Evolutionary conservation across 2,797 vertebrate genomes (phyloP).

Genomic region (Erethizon dorsatum): DNA sequence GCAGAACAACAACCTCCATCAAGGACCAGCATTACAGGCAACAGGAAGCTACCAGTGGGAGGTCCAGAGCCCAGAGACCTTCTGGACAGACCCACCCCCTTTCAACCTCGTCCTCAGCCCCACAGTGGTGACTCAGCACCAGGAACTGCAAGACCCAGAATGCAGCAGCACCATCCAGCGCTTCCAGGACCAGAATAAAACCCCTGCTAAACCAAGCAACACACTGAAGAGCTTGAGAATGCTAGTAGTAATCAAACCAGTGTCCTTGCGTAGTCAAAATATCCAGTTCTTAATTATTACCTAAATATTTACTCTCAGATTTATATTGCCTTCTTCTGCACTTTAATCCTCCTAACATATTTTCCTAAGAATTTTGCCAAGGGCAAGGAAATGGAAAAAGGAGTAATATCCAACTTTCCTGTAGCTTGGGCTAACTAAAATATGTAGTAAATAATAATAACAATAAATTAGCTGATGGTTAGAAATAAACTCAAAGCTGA

Average conservation of each 20-base stretch:
- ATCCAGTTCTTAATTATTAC: slow-evolving; percentile 21
- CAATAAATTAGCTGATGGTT: neutral
- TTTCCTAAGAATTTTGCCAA: neutral
- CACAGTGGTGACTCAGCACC: slow-evolving; percentile 33
- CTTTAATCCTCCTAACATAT: neutral
- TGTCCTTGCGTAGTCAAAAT: neutral
- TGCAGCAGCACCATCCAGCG: neutral
- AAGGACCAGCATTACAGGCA: neutral
- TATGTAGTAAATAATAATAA: neutral
- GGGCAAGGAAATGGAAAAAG: neutral
- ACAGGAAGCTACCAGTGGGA: slow-evolving; percentile 21
- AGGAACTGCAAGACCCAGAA: neutral
- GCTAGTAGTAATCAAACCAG: neutral
- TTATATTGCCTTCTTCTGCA: slow-evolving; percentile 34
- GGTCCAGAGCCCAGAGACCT: slow-evolving; percentile 18
- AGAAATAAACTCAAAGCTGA: slow-evolving; percentile 47
- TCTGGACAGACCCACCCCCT: slow-evolving; percentile 55
- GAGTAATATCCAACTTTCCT: neutral
- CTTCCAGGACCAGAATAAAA: neutral
- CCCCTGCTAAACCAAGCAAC: neutral
- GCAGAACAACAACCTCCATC: neutral
- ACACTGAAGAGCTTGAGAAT: neutral
- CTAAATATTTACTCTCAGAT: slow-evolving; percentile 20
- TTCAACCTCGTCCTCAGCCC: slow-evolving; percentile 43
- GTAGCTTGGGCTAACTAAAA: slow-evolving; percentile 8